Base-by-base conservation (phyloP, 2,888 invertebrate species). In the Seira musarum region DNA sequence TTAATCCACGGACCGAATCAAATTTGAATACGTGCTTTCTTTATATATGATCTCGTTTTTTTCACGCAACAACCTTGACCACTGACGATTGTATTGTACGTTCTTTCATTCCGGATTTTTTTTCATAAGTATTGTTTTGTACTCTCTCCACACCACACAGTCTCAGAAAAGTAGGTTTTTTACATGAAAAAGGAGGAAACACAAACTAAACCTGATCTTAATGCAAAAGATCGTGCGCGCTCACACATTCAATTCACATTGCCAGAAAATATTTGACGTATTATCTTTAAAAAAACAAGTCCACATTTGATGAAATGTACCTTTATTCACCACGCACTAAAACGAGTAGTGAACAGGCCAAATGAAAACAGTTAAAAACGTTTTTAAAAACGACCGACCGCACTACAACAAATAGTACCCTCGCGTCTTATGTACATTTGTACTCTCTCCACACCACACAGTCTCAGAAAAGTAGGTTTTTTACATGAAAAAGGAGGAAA, bases 61-160 rank as follows among this genome's bases (percentile, higher is more conserved):
- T 53, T 53, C 53, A 17, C 10, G 24, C 15, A 68, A 70, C 77
- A 77, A 71, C 77, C 77, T 77, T 77, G 77, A 77, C 77, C 77
- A 70, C 53, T 77, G 65, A 53, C 3, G 15, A 8, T 53, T 53
- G 53, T 53, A 53, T 40, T 13, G n/a, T 5, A 30, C 3, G 53
- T 53, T 53, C 53, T 53, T 77, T 70, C 71, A 77, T 77, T 77
- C 77, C 77, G 77, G 77, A 77, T 77, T 77, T 69, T 63, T 24
- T 63, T 40, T 2, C 46, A 63, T 19, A 24, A 13, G 40, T 40
- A 40, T 13, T n/a, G 30, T 30, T 30, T 2, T 8, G 8, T 30
- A 30, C 30, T 30, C 30, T 30, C 30, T 30, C 30, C 30, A 30
- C 30, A 2, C 30, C 30, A 8, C 30, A 30, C 8, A 30, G 30